phyloP scores from a whole-genome alignment of 2,797 vertebrate genomes.

The Micromesistius poutassou region DNA sequence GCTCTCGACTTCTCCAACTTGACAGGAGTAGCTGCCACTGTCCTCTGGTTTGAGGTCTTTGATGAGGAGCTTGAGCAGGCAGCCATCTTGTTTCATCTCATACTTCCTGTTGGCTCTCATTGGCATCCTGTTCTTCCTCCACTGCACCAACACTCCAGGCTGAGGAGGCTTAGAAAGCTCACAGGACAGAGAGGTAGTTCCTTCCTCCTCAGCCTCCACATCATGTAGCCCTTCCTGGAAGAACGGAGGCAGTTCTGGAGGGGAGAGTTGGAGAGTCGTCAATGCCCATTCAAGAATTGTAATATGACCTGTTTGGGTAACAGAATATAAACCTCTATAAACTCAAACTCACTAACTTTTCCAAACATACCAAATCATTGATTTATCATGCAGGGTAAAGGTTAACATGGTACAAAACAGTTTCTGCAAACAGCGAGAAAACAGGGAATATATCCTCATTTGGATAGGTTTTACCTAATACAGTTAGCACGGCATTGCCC shows the following conservation, averaged over 20 bases:
- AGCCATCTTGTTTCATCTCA: conserved; percentile 68
- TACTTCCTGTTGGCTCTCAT: conserved; percentile 69
- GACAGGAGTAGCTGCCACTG: conserved; percentile 4
- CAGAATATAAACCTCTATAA: not conserved
- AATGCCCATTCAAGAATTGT: not conserved
- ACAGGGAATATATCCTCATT: not conserved
- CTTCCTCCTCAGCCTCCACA: conserved; percentile 59
- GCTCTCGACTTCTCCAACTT: not conserved
- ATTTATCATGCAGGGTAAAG: not conserved
- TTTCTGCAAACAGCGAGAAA: not conserved
- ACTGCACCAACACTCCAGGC: conserved; percentile 46
- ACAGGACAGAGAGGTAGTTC: conserved; percentile 50
- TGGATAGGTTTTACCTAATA: conserved; percentile 58
- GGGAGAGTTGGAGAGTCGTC: conserved; percentile 17
- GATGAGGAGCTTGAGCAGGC: conserved; percentile 23
- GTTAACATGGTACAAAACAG: no score
- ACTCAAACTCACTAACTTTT: not conserved
- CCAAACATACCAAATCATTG: not conserved
- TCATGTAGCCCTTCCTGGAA: conserved; percentile 61
- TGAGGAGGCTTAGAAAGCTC: conserved; percentile 74
- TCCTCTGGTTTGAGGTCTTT: conserved; percentile 7
- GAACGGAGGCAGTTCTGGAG: conserved; percentile 49
- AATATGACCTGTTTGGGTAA: not conserved
- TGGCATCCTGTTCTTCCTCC: conserved; percentile 71
- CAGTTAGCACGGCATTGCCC: conserved; percentile 72